Percentiles rank a stretch among this genome's conserved stretches.
Conservation (phyloP, 2,797 vertebrate genomes). For the Mormyrus proboscirostris region DNA sequence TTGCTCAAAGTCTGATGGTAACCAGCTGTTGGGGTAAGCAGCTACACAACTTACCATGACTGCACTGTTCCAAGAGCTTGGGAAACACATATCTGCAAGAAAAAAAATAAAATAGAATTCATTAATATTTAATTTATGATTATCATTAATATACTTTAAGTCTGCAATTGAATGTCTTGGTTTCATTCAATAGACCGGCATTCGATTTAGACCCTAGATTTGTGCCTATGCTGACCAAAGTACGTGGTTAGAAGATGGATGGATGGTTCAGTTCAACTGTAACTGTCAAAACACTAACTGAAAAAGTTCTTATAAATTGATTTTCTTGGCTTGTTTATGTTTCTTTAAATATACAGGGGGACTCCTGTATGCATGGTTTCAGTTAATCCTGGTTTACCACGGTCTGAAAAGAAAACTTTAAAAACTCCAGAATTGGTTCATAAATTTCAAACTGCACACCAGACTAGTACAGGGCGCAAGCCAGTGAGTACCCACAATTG, state of each 20-base stretch:
- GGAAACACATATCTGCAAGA: conserved; percentile 79
- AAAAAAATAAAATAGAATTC: not conserved
- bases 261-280: not conserved
- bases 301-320: not conserved
- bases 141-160: not conserved
- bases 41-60: conserved; percentile 69
- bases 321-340: not conserved
- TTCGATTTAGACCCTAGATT: not conserved
- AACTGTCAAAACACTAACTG: not conserved
- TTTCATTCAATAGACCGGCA: not conserved
- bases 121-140: not conserved
- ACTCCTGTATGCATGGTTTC: not conserved
- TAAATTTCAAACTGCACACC: not conserved
- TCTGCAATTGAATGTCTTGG: not conserved
- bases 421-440: not conserved
- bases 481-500: not conserved
- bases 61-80: conserved; percentile 92
- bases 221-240: not conserved
- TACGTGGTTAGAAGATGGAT: not conserved
- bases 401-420: not conserved
- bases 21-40: not conserved
- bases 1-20: not conserved
- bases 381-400: not conserved
- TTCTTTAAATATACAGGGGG: not conserved
- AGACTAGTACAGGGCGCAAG: not conserved